Evolutionary conservation across 2,797 vertebrate species (phyloP), one percentile per base, ranked within the genome.

Genomic region (Sarcoramphus papa): DNA sequence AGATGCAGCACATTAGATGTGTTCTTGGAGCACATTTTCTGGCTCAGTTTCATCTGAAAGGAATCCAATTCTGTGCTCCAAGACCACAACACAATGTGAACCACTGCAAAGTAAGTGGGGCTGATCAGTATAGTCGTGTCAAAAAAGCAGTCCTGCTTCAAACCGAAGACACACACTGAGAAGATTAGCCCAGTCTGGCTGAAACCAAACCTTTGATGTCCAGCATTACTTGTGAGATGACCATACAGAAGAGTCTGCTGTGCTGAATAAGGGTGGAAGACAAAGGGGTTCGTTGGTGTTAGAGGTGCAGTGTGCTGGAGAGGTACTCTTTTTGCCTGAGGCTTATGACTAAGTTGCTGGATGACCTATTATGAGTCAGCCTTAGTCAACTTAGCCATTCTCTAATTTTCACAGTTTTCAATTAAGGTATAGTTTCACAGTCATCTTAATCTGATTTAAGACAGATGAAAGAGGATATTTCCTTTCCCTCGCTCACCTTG

Each of bases 371-470:
- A 59, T 92, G 90, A 96, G 83, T 96, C 94, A 94, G 64, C 47
- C 84, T 95, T 75, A 89, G 53, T 92, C 93, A 96, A 72, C 8
- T 48, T 72, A 31, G 35, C 95, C 81, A 33, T 94, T 91, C 86
- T 78, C 78, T 90, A n/a, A 68, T 93, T 91, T 94, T 95, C 92
- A 95, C 94, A 81, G 85, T 91, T 96, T 95, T 93, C 95, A 97
- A 90, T 96, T 96, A 95, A 95, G 91, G 91, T 92, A 73, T 68
- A 96, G 90, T 91, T 93, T 92, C 87, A 78, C 27, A 43, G 87
- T 74, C 85, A 64, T 40, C 81, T 74, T 78, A 89, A 91, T 95
- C 93, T 94, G 93, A 95, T 90, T 60, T 64, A 33, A 93, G 64
- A 43, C 64, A 91, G 95, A 93, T 94, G 92, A 96, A 96, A 95